A percentile compares a stretch with the other conserved stretches of the same genome.
Evolutionary conservation across 2,888 invertebrate species (phyloP).

Genomic region (Cryptus armator): DNA sequence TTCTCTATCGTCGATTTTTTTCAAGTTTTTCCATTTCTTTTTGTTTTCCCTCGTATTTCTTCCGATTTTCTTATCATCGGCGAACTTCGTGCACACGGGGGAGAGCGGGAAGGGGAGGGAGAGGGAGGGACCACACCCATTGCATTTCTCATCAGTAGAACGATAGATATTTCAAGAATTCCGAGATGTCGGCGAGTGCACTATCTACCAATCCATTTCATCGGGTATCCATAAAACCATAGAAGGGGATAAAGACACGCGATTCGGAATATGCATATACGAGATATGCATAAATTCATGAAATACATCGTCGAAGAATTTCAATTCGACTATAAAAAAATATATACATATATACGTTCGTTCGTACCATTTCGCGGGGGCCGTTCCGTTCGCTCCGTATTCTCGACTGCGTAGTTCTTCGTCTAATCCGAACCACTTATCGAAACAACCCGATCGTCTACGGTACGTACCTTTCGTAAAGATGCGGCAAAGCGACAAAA

Average conservation of each 20-base stretch:
- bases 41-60: too few relatives aligned
- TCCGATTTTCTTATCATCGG: too few relatives aligned
- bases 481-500: neutral
- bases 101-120: too few relatives aligned
- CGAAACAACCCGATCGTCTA: neutral
- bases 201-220: neutral
- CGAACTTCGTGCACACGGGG: too few relatives aligned
- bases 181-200: neutral
- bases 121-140: neutral
- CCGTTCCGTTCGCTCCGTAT: neutral
- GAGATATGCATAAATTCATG: slow-evolving; percentile 37
- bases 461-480: neutral
- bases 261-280: slow-evolving; percentile 5
- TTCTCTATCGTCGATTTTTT: too few relatives aligned
- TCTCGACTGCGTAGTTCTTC: neutral
- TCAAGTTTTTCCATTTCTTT: too few relatives aligned
- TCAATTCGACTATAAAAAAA: neutral
- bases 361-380: neutral
- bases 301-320: neutral
- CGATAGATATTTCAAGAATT: slow-evolving; percentile 24
- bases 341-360: neutral
- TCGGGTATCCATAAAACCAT: slow-evolving; percentile 25
- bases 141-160: neutral
- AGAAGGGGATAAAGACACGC: neutral
- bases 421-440: too few relatives aligned